A percentile compares a stretch with the other conserved stretches of the same genome.
Conservation (phyloP, 2,888 invertebrate genomes). For the Yponomeuta malinellus region DNA sequence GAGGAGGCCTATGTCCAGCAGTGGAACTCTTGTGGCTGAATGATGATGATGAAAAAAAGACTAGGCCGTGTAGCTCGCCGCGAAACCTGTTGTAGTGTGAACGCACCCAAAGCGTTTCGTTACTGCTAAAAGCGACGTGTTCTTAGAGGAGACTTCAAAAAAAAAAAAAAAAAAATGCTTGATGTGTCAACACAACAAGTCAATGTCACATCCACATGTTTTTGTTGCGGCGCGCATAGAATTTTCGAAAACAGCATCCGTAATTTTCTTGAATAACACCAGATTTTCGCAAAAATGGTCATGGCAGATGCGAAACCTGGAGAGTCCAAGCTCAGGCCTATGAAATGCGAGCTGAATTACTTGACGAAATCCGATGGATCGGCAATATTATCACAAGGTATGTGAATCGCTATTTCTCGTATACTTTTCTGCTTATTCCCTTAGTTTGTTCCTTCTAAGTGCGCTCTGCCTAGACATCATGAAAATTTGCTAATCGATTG, state of each 20-base stretch:
- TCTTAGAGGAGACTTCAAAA: too few relatives aligned
- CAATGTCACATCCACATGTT: neutral
- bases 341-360: conserved; percentile 83
- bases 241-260: neutral
- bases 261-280: neutral
- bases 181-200: too few relatives aligned
- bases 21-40: too few relatives aligned
- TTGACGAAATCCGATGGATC: conserved; percentile 87
- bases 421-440: neutral
- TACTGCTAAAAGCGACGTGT: too few relatives aligned
- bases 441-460: neutral
- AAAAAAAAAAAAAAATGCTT: too few relatives aligned
- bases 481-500: neutral
- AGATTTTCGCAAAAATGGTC: conserved; percentile 6
- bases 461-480: neutral
- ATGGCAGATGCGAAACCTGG: neutral
- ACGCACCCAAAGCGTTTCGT: too few relatives aligned
- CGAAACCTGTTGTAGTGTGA: too few relatives aligned
- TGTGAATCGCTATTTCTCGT: conserved; percentile 4
- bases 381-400: conserved; percentile 86
- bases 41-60: too few relatives aligned
- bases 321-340: conserved; percentile 47
- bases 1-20: too few relatives aligned
- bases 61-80: too few relatives aligned
- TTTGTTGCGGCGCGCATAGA: neutral